phyloP scores from a whole-genome alignment of 2,888 invertebrate genomes.

The Perdita meconis region DNA sequence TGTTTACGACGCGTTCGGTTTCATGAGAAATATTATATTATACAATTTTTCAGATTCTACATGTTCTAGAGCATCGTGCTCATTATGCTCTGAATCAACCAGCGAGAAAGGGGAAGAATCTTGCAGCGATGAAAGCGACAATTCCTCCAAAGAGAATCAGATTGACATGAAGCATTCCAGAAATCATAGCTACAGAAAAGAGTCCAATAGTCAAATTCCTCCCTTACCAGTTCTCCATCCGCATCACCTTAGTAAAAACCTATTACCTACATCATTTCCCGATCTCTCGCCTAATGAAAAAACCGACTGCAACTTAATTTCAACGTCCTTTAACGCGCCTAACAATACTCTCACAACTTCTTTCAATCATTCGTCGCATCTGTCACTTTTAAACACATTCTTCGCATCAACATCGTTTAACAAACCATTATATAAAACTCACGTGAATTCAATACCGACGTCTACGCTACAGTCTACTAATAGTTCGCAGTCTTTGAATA shows the following conservation, averaged over 20 bases:
- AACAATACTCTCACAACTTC: slow-evolving; percentile 53
- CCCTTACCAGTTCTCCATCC: slow-evolving; percentile 76
- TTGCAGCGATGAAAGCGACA: slow-evolving; percentile 81
- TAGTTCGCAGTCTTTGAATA: slow-evolving; percentile 51
- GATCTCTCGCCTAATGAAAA: slow-evolving; percentile 63
- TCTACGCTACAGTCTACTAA: slow-evolving; percentile 38
- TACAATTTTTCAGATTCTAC: slow-evolving; percentile 87
- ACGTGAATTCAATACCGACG: slow-evolving; percentile 41
- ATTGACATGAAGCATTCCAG: slow-evolving; percentile 79
- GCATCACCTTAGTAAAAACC: slow-evolving; percentile 65
- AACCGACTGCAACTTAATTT: slow-evolving; percentile 73
- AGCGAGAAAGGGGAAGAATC: slow-evolving; percentile 83
- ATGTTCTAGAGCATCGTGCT: slow-evolving; percentile 90
- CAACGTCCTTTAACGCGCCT: slow-evolving; percentile 75
- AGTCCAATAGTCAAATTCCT: slow-evolving; percentile 82
- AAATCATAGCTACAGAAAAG: slow-evolving; percentile 83
- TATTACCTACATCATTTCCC: slow-evolving; percentile 70
- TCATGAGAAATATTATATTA: not conserved
- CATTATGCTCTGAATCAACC: slow-evolving; percentile 86
- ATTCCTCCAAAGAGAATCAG: slow-evolving; percentile 74
- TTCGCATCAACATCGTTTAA: slow-evolving; percentile 69
- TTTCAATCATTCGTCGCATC: slow-evolving; percentile 64
- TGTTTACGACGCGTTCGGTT: not conserved
- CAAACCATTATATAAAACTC: slow-evolving; percentile 58
- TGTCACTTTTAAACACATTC: slow-evolving; percentile 56